A percentile compares a stretch with the other conserved stretches of the same genome.
These are phyloP conservation scores for Mesodorylaimus sp. DNA, from an alignment of 2,888 invertebrate genomes.

Conservation along the genomic window DNA sequence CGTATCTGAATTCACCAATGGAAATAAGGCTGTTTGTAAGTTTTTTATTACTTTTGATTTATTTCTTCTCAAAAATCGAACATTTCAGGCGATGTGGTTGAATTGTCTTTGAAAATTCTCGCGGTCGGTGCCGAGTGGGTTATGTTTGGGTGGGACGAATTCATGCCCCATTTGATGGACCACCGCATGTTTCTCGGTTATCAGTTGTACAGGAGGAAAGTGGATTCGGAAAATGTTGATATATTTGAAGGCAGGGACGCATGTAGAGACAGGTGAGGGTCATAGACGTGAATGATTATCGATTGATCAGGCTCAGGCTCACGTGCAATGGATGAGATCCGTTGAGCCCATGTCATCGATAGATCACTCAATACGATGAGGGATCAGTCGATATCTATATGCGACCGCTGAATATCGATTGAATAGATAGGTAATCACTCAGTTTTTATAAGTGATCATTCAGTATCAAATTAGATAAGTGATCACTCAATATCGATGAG, in stretches of 20 bases:
- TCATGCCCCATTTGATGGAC: conserved; percentile 33
- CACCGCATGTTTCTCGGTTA: conserved; percentile 70
- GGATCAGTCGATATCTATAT: too few relatives aligned
- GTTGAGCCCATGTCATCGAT: too few relatives aligned
- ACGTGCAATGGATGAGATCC: too few relatives aligned
- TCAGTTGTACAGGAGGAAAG: conserved; percentile 61
- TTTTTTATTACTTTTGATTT: background rate
- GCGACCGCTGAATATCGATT: too few relatives aligned
- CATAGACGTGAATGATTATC: too few relatives aligned
- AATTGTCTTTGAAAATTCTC: conserved; percentile 16
- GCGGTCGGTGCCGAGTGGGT: conserved; percentile 13
- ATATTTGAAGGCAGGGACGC: conserved; percentile 47
- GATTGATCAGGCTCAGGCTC: too few relatives aligned
- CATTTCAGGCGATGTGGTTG: conserved; percentile 13
- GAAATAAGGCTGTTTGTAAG: conserved; percentile 28
- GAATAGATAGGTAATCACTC: too few relatives aligned
- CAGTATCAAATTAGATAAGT: too few relatives aligned
- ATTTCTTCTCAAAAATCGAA: too few relatives aligned
- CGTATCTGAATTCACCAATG: conserved; percentile 23
- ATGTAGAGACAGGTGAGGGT: conserved; percentile 17
- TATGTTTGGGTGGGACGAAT: conserved; percentile 31
- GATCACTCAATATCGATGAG: too few relatives aligned
- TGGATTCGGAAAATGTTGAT: conserved; percentile 48
- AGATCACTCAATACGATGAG: too few relatives aligned
- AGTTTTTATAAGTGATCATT: too few relatives aligned